Evolutionary conservation across 2,113 vertebrate species (phyloP), one percentile per base, ranked within the genome.

Genomic region (Epinephelus moara): DNA sequence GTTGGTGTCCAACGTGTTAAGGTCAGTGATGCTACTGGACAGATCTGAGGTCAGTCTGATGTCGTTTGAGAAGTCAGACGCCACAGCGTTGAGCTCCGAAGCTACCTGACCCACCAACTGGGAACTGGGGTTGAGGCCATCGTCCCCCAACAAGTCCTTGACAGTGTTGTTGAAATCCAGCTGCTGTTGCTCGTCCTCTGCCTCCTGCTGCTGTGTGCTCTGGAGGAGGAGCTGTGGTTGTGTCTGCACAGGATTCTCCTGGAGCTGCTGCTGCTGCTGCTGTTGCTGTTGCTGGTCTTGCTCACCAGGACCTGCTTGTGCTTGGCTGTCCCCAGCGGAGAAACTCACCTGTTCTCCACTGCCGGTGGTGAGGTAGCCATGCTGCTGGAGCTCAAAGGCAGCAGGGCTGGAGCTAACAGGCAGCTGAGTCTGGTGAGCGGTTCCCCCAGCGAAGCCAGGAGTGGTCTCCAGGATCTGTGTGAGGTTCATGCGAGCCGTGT

Each of bases 11-110:
- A 99, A 96, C 69, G 98, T 96, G 94, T 98, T 99, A 93, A 99
- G 96, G 96, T 99, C 98, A 55, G 96, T 98, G 95, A 99, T 99
- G 96, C 98, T 99, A 97, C 97, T 97, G 95, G 98, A 98, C 94
- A 99, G 97, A 89, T 99, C 98, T 70, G 98, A 97, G 94, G 97
- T 97, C 96, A 99, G 96, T 93, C 98, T 96, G 92, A 99, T 97
- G 89, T 99, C 98, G 4, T 91, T 98, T 88, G 98, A 94, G 94
- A 99, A 99, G 94, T 99, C 98, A 53, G 98, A 97, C 1, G 96
- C 96, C 91, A 96, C 96, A 0, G 95, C 97, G 66, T 93, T 97
- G 88, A 99, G 97, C 93, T 99, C 98, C 8, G 98, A 96, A 61
- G 97, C 95, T 86, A 97, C 97, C 95, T 98, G 98, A 93, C 96